A percentile compares a stretch with the other conserved stretches of the same genome.
phyloP scores from a whole-genome alignment of 2,797 vertebrate genomes.

The Cygnus olor region DNA sequence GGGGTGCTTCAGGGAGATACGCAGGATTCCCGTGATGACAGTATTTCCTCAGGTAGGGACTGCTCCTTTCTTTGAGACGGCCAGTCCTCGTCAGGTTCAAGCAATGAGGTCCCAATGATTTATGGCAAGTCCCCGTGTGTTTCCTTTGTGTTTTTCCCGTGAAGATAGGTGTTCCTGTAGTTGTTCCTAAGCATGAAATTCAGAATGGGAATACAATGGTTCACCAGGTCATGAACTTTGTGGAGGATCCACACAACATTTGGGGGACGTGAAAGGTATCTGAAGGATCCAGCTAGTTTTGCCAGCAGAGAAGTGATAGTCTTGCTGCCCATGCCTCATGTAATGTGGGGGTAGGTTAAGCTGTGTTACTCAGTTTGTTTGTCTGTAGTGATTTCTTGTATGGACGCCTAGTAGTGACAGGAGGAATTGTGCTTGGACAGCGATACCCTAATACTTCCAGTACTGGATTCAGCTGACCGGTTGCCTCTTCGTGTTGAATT shows the following conservation, averaged over 20 bases:
- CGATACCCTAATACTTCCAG: background rate
- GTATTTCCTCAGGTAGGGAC: background rate
- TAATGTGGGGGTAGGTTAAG: background rate
- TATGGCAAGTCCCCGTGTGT: background rate
- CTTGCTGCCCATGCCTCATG: rapidly evolving
- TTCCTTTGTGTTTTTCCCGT: background rate
- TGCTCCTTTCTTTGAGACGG: background rate
- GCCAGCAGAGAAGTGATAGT: background rate
- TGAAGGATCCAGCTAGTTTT: background rate
- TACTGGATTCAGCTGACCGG: background rate
- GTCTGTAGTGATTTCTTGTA: background rate
- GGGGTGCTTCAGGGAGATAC: background rate
- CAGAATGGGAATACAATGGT: background rate
- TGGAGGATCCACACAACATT: background rate
- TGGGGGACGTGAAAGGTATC: background rate
- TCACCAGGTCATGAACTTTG: background rate
- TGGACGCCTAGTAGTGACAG: background rate
- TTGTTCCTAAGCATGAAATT: background rate
- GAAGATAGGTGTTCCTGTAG: background rate
- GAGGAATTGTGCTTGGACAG: background rate
- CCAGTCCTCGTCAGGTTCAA: background rate
- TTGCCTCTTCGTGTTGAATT: background rate
- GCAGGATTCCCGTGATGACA: background rate
- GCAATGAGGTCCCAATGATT: background rate
- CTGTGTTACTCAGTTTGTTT: background rate